Evolutionary conservation across 2,113 vertebrate species (phyloP), one percentile per base, ranked within the genome.

Genomic region (Lipophrys pholis): DNA sequence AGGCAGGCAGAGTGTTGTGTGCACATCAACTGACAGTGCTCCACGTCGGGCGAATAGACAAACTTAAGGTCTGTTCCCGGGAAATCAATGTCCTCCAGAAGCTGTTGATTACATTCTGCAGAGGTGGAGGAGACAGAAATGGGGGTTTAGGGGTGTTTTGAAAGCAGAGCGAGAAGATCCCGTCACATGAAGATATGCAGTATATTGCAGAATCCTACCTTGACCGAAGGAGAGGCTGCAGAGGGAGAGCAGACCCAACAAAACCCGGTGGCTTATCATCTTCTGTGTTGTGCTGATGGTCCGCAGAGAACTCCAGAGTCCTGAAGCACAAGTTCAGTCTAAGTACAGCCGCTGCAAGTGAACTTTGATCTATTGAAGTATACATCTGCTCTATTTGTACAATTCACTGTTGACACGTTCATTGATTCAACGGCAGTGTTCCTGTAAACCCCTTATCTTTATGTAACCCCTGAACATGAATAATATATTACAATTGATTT

Each of bases 11-110:
- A 54, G 62, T 91, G 75, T 53, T 92, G 46, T 4, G 89, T 91
- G 68, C 93, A 93, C 62, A 90, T 53, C 8, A 63, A 58, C 84
- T 90, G 90, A 78, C 89, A 93, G 78, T 90, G 87, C 0, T 69
- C 8, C 36, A n/a, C 85, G 48, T 88, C 84, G 3, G 88, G 78
- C 39, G 90, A 85, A 21, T 75, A 76, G 11, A 87, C 30, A 9
- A 8, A 70, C 6, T 7, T 55, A 8, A 93, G 36, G 17, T 93
- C 88, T 50, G 63, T 21, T 55, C 89, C 91, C 0, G 73, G 71
- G 14, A 93, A 92, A 58, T 92, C 86, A 1, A 86, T 2, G 12
- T 91, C 69, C 42, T 66, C 62, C 21, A 42, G 5, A 17, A 87
- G 49, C 12, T 63, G 41, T 3, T 0, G 8, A 0, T 4, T 17